phyloP scores from a whole-genome alignment of 2,113 vertebrate species.

The Madoqua kirkii region DNA sequence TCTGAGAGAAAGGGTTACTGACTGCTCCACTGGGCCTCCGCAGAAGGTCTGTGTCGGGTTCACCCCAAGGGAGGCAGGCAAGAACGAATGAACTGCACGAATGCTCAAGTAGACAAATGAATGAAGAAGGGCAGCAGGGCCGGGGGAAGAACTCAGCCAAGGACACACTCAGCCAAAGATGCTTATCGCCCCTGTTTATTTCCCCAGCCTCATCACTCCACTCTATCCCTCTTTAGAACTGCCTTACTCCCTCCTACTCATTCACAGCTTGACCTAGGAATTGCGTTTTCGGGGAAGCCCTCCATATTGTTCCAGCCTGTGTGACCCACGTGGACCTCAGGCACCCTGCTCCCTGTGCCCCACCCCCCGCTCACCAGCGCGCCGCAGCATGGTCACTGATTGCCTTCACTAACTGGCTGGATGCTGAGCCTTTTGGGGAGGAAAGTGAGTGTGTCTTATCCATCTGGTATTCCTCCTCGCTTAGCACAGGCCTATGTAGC shows the following conservation, averaged over 20 bases:
- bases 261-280: accelerated
- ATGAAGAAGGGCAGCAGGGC: not conserved
- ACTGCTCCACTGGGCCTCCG: too few relatives aligned
- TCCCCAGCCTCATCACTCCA: not conserved
- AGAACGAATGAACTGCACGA: not conserved
- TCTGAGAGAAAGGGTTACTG: not conserved
- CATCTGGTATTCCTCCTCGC: not conserved
- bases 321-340: not conserved
- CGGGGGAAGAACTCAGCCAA: not conserved
- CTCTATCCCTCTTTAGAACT: not conserved
- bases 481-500: not conserved
- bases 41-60: not conserved
- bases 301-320: not conserved
- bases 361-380: too few relatives aligned
- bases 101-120: not conserved
- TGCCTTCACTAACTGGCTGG: not conserved
- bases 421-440: not conserved
- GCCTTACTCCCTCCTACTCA: not conserved
- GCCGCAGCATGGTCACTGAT: accelerated
- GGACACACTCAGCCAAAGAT: not conserved
- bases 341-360: not conserved
- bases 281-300: not conserved
- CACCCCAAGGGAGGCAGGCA: not conserved
- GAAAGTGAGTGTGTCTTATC: not conserved
- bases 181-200: not conserved